Base-by-base conservation (phyloP, 2,113 vertebrate genomes). In the Erinaceus europaeus region DNA sequence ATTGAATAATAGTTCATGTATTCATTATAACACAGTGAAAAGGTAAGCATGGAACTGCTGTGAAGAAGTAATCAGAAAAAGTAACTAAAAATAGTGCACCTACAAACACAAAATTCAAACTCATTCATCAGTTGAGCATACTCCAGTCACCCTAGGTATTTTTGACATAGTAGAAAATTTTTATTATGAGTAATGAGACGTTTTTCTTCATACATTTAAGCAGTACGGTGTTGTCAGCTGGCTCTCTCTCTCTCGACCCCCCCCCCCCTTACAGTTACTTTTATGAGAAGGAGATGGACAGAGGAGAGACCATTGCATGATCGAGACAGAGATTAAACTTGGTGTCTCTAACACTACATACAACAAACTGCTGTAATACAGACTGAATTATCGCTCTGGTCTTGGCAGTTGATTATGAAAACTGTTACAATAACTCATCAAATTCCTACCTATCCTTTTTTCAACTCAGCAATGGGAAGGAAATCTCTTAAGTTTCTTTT, bases 11-110 rank as follows among this genome's bases (percentile, higher is more conserved):
- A 78, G 68, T 57, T 91, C 84, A 75, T 61, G 9, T 46, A 71
- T 57, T 57, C 42, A 27, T 44, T 74, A 65, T 36, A 9, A 32
- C 73, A 68, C 29, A 6, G 21, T 27, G 46, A 11, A 50, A 84
- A 92, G 7, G 44, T 46, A 48, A 93, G 9, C 8, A 52, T 6
- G 27, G 25, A 8, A 46, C 55, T 72, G 74, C 59, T n/a, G 50
- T 79, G 34, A 84, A 72, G 8, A 84, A 48, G 32, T 81, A 12
- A 74, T 85, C 11, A 82, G 42, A 65, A 94, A 55, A 85, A 34
- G 61, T 32, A 86, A 68, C 62, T 85, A 62, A 90, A 82, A 75
- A 44, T 11, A 86, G 29, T 23, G 29, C 2, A 25, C 6, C 13
- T 21, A 64, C 10, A 42, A 84, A 79, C 32, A 64, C 27, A 42